Evolutionary conservation across 2,113 vertebrate species (phyloP), one percentile per base, ranked within the genome.

Genomic region (Clarias gariepinus): DNA sequence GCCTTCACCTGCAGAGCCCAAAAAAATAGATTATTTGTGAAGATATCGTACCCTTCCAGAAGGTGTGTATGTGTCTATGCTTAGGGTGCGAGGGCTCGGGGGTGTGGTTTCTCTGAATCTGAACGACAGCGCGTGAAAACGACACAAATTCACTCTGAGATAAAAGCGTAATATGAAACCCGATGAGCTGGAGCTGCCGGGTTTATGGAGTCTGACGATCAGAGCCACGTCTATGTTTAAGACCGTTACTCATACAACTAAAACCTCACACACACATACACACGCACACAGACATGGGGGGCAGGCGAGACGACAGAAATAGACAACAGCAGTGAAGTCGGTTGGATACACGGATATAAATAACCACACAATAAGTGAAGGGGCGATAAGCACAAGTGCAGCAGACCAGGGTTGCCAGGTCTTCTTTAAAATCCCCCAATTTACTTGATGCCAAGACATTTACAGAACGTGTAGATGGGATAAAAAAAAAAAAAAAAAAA

Each of bases 311-410:
- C 55, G 80, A 86, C 80, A 76, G 53, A 85, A 92, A 90, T 88
- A 91, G 91, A 83, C 78, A 87, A 79, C 89, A 86, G 87, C 53
- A 86, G 85, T 86, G 84, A 86, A 90, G 87, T 91, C 74, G 55
- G 90, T 73, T 87, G 81, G 90, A 89, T 86, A 88, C 85, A 87
- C 79, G 80, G 85, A 86, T 92, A 91, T 89, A 92, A 91, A 89
- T 91, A 90, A 81, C 85, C 78, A 87, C 85, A 79, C 60, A 81
- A 83, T 78, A 61, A 90, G 86, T 84, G 69, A 88, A 81, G 78
- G 55, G 66, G 12, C 25, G 57, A 61, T 81, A 73, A 60, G 85
- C 64, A 71, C 53, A 60, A 66, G 64, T 61, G 23, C 2, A 33
- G n/a, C 18, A 66, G 30, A 36, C 3, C 1, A 36, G 47, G 23